Base-by-base conservation (phyloP, 2,888 invertebrate genomes). In the Graphium colonna region DNA sequence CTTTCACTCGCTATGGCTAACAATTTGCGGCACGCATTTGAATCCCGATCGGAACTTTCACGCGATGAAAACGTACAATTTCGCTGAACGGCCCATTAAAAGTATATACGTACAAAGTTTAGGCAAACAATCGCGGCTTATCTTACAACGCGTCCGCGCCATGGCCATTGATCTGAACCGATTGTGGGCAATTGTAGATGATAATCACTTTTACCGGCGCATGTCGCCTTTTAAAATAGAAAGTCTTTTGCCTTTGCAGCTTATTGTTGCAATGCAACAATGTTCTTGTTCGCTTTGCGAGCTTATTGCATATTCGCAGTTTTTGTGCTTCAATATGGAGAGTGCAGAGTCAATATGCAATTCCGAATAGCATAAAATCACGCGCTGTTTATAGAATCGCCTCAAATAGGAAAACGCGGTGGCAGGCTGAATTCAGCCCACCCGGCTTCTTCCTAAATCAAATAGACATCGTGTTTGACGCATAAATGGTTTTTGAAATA, bases 51-150 rank as follows among this genome's bases (percentile, higher is more conserved):
- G 67, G 69, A 73, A 79, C 83, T 82, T 83, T 86, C 79, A 73
- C 78, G 67, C 70, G 69, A 68, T 68, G 67, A 70, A 77, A 76
- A 82, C 77, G 72, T 78, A 73, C 81, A 82, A 82, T 85, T 84
- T 82, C 68, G 79, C 3, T 75, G 73, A 82, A 77, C 75, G 73
- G 74, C 60, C 69, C 71, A 70, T 75, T 76, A 68, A 69, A 68
- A 72, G 69, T 68, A 70, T 70, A 71, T 76, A 71, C 70, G 66
- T 69, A 69, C 74, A 73, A 79, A 75, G 72, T 71, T 72, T 65
- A 69, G 63, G 58, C 73, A 77, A 81, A 80, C 79, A 77, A 73
- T 76, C 67, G 69, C 52, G 59, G 64, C 60, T 73, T 73, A 71
- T 75, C 70, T 68, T 71, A 70, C 65, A 67, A 59, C 64, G 67